Evolutionary conservation across 2,888 invertebrate genomes (phyloP).

Genomic region (Lordiphosa andalusiaca): DNA sequence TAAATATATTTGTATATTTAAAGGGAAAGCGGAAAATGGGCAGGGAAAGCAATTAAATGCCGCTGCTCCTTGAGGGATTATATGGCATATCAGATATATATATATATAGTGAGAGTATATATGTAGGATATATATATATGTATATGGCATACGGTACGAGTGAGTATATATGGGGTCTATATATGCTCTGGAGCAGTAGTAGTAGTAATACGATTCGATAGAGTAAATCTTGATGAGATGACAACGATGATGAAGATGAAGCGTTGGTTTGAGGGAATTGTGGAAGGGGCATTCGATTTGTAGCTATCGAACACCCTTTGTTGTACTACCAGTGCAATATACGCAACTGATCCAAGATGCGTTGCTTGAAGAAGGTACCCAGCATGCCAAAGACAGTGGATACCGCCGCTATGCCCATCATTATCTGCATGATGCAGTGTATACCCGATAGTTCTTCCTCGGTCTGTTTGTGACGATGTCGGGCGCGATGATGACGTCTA

Average conservation of each 20-base stretch:
- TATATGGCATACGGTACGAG: conserved; percentile 34
- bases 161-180: conserved; percentile 28
- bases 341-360: conserved; percentile 80
- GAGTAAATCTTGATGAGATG: conserved; percentile 5
- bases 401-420: conserved; percentile 80
- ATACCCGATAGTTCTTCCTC: conserved; percentile 80
- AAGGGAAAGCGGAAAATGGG: conserved; percentile 23
- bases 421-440: conserved; percentile 81
- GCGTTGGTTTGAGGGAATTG: conserved; percentile 4
- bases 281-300: conserved; percentile 21
- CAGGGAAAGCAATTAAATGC: conserved; percentile 29
- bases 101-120: conserved; percentile 23
- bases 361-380: conserved; percentile 80
- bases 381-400: conserved; percentile 80
- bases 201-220: conserved; percentile 19
- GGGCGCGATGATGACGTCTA: conserved; percentile 77
- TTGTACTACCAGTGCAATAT: conserved; percentile 81
- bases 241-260: conserved; percentile 2
- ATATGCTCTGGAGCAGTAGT: conserved; percentile 17
- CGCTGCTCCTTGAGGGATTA: conserved; percentile 33
- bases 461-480: conserved; percentile 77
- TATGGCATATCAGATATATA: conserved; percentile 25
- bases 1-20: conserved; percentile 11
- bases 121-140: conserved; percentile 33
- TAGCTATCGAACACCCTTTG: conserved; percentile 49